phyloP scores from a whole-genome alignment of 2,797 vertebrate genomes.

The Enteromius paludinosus region DNA sequence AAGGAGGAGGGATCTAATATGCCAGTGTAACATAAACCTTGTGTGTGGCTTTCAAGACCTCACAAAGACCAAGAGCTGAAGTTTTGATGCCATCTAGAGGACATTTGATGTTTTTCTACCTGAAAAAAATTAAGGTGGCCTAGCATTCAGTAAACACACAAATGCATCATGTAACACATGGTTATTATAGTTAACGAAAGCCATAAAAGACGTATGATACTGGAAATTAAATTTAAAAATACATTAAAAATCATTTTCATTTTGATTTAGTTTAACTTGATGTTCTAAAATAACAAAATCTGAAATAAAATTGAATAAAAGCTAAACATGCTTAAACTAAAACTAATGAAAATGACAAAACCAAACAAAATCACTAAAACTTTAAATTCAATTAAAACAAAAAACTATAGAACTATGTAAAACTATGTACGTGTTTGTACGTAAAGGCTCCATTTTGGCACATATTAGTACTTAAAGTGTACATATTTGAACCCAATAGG shows the following conservation, averaged over 20 bases:
- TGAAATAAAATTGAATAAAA: neutral
- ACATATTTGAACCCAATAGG: too few relatives aligned
- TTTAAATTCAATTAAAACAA: too few relatives aligned
- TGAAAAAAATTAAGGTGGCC: neutral
- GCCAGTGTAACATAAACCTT: constrained; percentile 18
- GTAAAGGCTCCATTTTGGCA: too few relatives aligned
- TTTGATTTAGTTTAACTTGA: neutral
- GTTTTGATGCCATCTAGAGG: constrained; percentile 54
- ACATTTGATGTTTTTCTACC: neutral
- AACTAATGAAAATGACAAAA: neutral
- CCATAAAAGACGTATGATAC: neutral
- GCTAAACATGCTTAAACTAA: neutral
- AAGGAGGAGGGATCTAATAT: constrained; percentile 41
- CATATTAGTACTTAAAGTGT: too few relatives aligned
- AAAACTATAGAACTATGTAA: too few relatives aligned
- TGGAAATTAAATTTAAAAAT: neutral
- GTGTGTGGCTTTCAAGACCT: constrained; percentile 1
- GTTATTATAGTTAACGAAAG: neutral
- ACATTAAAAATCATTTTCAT: neutral
- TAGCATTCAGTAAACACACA: neutral
- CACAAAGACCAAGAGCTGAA: neutral
- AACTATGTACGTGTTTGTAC: too few relatives aligned
- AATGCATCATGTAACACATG: neutral
- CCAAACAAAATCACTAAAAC: neutral
- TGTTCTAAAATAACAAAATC: neutral